Percentiles rank a stretch among this genome's conserved stretches.
Conservation (phyloP, 2,888 invertebrate genomes). For the Hyles lineata region DNA sequence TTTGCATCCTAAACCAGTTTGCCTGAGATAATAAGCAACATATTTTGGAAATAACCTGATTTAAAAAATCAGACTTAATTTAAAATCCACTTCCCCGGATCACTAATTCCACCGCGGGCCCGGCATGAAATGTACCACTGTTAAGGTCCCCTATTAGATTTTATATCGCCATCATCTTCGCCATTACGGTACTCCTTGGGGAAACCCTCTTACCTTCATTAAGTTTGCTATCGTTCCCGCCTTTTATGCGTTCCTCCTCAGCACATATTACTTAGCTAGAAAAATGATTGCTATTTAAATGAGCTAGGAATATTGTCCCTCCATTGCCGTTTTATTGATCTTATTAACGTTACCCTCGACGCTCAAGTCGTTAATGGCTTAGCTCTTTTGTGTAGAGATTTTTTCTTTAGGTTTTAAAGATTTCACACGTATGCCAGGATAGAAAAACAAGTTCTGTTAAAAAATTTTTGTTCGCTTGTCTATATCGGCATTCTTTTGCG, state of each 20-base stretch:
- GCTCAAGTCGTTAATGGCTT: neutral
- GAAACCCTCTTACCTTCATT: slow-evolving; percentile 71
- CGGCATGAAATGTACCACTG: slow-evolving; percentile 54
- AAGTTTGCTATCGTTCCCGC: slow-evolving; percentile 51
- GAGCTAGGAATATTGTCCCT: slow-evolving; percentile 38
- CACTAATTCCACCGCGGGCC: slow-evolving; percentile 46
- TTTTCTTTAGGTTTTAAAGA: too few relatives aligned
- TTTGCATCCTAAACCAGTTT: too few relatives aligned
- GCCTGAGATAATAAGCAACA: too few relatives aligned
- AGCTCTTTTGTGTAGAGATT: neutral
- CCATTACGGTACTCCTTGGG: slow-evolving; percentile 68
- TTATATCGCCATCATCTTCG: slow-evolving; percentile 74
- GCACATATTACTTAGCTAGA: slow-evolving; percentile 65
- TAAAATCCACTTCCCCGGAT: slow-evolving; percentile 15
- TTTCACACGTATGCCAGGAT: too few relatives aligned
- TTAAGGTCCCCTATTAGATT: slow-evolving; percentile 74
- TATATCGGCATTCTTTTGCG: too few relatives aligned
- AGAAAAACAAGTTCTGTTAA: too few relatives aligned
- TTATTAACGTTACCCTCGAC: neutral
- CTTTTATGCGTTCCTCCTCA: slow-evolving; percentile 66
- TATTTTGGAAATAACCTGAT: too few relatives aligned
- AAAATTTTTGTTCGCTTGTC: too few relatives aligned
- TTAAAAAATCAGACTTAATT: neutral
- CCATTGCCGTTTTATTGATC: slow-evolving; percentile 1
- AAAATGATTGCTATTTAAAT: slow-evolving; percentile 66